Evolutionary conservation across 2,888 invertebrate genomes (phyloP), one percentile per base, ranked within the genome.

Genomic region (Epirrhoe alternata): DNA sequence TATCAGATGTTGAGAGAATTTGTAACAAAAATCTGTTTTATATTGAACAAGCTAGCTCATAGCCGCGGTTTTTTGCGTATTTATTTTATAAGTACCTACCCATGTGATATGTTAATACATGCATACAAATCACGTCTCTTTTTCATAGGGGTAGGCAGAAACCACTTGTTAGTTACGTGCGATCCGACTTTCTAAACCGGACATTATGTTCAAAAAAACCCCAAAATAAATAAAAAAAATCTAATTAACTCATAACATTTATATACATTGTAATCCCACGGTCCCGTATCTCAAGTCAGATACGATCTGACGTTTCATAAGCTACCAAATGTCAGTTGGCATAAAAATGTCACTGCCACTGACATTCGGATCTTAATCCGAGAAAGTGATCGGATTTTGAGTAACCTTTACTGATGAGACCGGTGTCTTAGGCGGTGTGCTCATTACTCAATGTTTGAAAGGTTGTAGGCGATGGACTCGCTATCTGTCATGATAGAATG

Each of bases 291-390:
- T 89, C 89, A 89, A 92, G 91, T 87, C 80, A 77, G 92, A 90
- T 90, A 79, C 75, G 88, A 92, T 91, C 92, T 78, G 66, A 66
- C 72, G 81, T 84, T 84, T 85, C 87, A 80, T 83, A 87, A 82
- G 79, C 73, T 82, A 84, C 87, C 82, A 90, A 90, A 91, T 90
- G 91, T 90, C 89, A 86, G 81, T 76, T 86, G 84, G 81, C 85
- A 90, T 92, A 92, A 93, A 92, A 92, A 93, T 92, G 92, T 92
- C 92, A 91, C 83, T 83, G 86, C 84, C 85, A 79, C 78, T 91
- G 92, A 91, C 92, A 92, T 92, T 93, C 90, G 77, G 84, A 84
- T 84, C 82, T 86, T 91, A 93, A 92, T 90, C 92, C 89, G 84
- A 86, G 90, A 90, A 90, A 92, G 90, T 87, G 90, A 89, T 88